A percentile compares a stretch with the other conserved stretches of the same genome.
These are phyloP conservation scores for Saturnia pavonia DNA, from an alignment of 2,888 invertebrate species.

Conservation along the genomic window DNA sequence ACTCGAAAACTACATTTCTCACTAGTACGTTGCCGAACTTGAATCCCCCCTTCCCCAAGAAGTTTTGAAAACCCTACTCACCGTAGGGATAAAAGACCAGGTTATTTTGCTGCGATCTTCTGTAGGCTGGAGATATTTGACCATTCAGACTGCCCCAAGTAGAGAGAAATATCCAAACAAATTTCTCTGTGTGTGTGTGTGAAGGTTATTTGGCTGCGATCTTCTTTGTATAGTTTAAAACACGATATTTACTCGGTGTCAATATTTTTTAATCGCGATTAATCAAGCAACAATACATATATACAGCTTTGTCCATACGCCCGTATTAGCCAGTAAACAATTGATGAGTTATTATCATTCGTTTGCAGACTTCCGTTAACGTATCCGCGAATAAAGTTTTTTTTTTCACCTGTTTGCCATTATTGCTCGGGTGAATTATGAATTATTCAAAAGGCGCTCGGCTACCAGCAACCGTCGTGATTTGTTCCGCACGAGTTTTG, in stretches of 20 bases:
- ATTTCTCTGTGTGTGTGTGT: too few relatives aligned
- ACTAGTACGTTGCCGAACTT: too few relatives aligned
- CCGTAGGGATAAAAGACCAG: too few relatives aligned
- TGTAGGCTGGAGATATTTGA: too few relatives aligned
- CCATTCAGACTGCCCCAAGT: too few relatives aligned
- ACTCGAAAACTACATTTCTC: too few relatives aligned
- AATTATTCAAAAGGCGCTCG: constrained; percentile 63
- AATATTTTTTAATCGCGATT: constrained; percentile 24
- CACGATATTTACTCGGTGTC: neutral
- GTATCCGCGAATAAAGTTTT: constrained; percentile 45
- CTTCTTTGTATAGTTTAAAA: too few relatives aligned
- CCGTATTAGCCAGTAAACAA: constrained; percentile 66
- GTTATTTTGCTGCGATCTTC: too few relatives aligned
- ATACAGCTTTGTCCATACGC: constrained; percentile 42
- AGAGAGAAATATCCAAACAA: too few relatives aligned
- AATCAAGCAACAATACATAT: constrained; percentile 33
- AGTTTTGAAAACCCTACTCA: too few relatives aligned
- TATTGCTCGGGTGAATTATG: constrained; percentile 65
- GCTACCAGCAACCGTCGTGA: constrained; percentile 43
- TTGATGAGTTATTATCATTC: constrained; percentile 78
- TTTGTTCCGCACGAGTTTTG: constrained; percentile 59
- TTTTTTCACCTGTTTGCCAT: constrained; percentile 63
- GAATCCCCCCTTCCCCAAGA: too few relatives aligned
- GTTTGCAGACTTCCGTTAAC: constrained; percentile 60
- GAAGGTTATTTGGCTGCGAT: too few relatives aligned